Base-by-base conservation (phyloP, 2,888 invertebrate species). In the Drosophila nr. fundita region DNA sequence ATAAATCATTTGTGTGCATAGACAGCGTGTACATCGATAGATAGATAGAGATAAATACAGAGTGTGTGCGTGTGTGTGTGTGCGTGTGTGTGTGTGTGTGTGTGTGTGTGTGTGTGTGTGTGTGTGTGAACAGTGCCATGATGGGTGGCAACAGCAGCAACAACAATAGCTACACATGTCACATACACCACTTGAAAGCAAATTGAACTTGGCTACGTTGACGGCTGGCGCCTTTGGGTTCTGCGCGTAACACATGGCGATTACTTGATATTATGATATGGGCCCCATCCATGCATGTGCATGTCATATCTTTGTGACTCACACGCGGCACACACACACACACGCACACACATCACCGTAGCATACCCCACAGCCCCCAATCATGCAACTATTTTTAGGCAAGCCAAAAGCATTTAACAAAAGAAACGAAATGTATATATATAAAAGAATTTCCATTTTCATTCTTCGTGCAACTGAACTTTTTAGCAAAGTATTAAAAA, bases 1-100 rank as follows among this genome's bases (percentile, higher is more conserved):
- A 86, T 86, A 86, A 86, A 86, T 86, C 85, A 86, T 87, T 83
- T 85, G 73, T 80, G 78, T 80, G 74, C 78, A 78, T 69, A 78
- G 80, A 69, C 77, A 73, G 68, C 72, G 80, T 70, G 69, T 57
- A 71, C 66, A 82, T 78, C 65, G 73, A 78, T 77, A 62, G 64
- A 80, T 73, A 74, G 30, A 69, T 40, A n/a, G 40, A 69, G 36
- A 60, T 72, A 64, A 52, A 67, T 58, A 64, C 53, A 38, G 27
- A 34, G 40, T 52, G 18, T 18, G 21, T 15, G 32, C 32, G 30
- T 49, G 42, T 67, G 21, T 8, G 18, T 32, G 62, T 53, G 13
- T 48, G 55, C 49, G 34, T 54, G 18, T 49, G 1, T 52, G 49
- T n/a, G 38, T 36, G 50, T 38, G 32, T 48, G 62, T 55, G 29